Evolutionary conservation across 1,140 invertebrate species (phyloP).

Genomic region (Lepidurus apus): DNA sequence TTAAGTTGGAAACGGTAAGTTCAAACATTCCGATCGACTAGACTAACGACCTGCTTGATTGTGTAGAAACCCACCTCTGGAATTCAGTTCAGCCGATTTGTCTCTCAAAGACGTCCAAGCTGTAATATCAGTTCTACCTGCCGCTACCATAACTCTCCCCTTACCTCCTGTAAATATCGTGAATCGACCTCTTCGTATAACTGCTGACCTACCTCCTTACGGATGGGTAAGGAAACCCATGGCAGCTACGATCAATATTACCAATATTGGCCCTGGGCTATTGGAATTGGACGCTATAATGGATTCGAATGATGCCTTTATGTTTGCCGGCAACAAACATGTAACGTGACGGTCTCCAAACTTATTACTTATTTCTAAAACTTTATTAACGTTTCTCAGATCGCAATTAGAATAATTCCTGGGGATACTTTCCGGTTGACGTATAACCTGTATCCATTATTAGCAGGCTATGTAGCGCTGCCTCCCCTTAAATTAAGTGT

Average conservation of each 20-base stretch:
- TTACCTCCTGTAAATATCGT: slow-evolving; percentile 50
- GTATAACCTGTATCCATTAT: slow-evolving; percentile 67
- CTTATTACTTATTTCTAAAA: background rate
- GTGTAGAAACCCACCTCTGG: background rate
- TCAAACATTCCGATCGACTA: background rate
- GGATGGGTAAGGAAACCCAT: slow-evolving; percentile 62
- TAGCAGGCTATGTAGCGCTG: slow-evolving; percentile 61
- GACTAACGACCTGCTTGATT: background rate
- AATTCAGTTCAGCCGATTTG: background rate
- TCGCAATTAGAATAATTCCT: slow-evolving; percentile 60
- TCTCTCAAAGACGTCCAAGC: background rate
- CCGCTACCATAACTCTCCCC: slow-evolving; percentile 44
- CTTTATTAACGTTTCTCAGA: slow-evolving; percentile 42
- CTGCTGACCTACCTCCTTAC: slow-evolving; percentile 64
- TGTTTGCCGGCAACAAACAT: slow-evolving; percentile 86
- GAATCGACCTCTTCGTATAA: slow-evolving; percentile 62
- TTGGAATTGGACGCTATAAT: slow-evolving; percentile 67
- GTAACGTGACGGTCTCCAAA: slow-evolving; percentile 45
- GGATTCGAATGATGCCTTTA: slow-evolving; percentile 77
- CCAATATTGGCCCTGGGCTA: slow-evolving; percentile 64
- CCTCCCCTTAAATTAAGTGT: slow-evolving; percentile 58
- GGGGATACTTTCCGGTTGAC: slow-evolving; percentile 54
- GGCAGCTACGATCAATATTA: slow-evolving; percentile 61
- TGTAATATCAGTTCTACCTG: slow-evolving; percentile 36
- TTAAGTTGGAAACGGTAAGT: background rate